Base-by-base conservation (phyloP, 2,888 invertebrate species). In the Drosophila cyrtoloma region DNA sequence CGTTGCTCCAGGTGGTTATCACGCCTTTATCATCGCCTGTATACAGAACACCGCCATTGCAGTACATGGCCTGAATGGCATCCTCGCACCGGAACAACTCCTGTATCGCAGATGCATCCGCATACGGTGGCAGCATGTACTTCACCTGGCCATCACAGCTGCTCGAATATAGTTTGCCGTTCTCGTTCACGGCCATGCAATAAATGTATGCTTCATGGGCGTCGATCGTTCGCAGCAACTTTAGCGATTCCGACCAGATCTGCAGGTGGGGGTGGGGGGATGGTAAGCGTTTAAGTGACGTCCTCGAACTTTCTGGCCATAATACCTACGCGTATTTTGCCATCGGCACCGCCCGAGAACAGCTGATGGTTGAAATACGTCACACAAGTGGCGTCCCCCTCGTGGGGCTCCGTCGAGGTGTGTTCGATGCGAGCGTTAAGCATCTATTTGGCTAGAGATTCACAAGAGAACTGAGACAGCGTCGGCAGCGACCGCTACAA, bases 21-120 rank as follows among this genome's bases (percentile, higher is more conserved):
- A 93, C 92, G 28, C 94, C 94, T 65, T 93, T 93, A 62, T 93
- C 94, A 71, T 94, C 94, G 30, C 93, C 93, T 1, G 94, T 92
- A 64, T 92, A 94, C 4, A 92, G 79, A 22, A 91, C 73, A 22
- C 91, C 81, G 9, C 90, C 91, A 67, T 89, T 91, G 58, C 92
- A 92, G 47, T 89, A 91, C 86, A 94, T 89, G 9, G 93, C 85
- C 78, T 93, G 93, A 39, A 94, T 92, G 30, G 90, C 91, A 61
- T 93, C 92, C 16, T 92, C 89, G 71, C 92, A 92, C 0, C 87
- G 81, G 61, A 93, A 89, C 0, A 94, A 71, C 42, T 93, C 91
- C 52, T 92, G 85, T 16, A 88, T 85, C 6, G 57, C 57, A 28
- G 79, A 60, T 0, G 84, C 85, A 47, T 90, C 89, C 6, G 80